These are phyloP conservation scores for Mythimna pallens DNA, from an alignment of 2,888 invertebrate species.

Conservation along the genomic window DNA sequence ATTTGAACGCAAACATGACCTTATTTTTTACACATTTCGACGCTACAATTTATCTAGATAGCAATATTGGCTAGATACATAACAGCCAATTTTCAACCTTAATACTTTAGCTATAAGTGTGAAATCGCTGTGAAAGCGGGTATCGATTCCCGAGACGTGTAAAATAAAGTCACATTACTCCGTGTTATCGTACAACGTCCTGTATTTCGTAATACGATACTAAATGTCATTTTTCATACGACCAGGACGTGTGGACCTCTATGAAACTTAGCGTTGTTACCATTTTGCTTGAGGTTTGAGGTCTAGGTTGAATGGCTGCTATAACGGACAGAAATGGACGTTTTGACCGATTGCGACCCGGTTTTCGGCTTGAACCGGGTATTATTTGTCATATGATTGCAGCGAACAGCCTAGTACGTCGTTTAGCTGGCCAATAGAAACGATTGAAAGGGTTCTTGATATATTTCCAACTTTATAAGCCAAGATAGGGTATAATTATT, in stretches of 20 bases:
- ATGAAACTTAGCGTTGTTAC: conserved; percentile 10
- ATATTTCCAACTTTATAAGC: conserved; percentile 37
- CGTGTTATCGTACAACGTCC: conserved; percentile 65
- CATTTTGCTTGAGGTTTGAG: conserved; percentile 17
- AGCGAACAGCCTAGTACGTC: conserved; percentile 53
- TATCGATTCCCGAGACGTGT: conserved; percentile 55
- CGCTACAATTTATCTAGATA: conserved; percentile 56
- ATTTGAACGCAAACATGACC: conserved; percentile 63
- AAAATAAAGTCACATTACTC: conserved; percentile 68
- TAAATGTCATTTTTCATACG: conserved; percentile 60
- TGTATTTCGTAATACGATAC: conserved; percentile 65
- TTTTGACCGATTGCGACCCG: conserved; percentile 71
- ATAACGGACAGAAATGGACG: conserved; percentile 60
- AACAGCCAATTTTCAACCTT: conserved; percentile 50
- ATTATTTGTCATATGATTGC: conserved; percentile 66
- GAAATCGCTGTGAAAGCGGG: conserved; percentile 33
- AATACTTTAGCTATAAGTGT: conserved; percentile 28
- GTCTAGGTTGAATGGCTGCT: conserved; percentile 51
- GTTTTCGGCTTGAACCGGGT: conserved; percentile 62
- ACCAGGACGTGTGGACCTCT: conserved; percentile 53
- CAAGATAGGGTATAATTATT: conserved; percentile 48
- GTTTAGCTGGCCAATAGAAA: conserved; percentile 49
- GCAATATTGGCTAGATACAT: conserved; percentile 52
- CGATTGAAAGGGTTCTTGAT: conserved; percentile 53
- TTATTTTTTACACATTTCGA: conserved; percentile 62